Percentiles rank a stretch among this genome's conserved stretches.
These are phyloP conservation scores for Streptopelia turtur DNA, from an alignment of 2,797 vertebrate genomes.

Conservation along the genomic window DNA sequence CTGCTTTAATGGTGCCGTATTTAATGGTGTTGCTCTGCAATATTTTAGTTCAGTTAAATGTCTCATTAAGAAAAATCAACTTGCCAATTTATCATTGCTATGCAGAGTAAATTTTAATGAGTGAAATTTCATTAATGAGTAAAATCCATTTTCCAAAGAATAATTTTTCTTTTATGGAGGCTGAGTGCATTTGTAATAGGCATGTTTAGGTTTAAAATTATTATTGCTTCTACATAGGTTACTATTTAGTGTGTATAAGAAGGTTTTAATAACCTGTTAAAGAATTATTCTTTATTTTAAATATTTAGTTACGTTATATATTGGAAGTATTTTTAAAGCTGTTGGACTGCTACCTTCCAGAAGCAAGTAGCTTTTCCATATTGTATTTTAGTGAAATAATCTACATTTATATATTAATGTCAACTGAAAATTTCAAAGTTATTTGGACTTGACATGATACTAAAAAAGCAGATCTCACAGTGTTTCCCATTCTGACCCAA, in stretches of 20 bases:
- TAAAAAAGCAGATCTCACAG: neutral
- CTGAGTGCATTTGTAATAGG: neutral
- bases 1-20: neutral
- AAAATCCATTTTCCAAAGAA: conserved; percentile 15
- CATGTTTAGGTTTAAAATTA: neutral
- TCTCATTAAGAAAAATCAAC: conserved; percentile 27
- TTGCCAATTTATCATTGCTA: neutral
- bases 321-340: neutral
- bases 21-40: neutral
- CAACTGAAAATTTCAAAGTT: neutral
- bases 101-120: conserved; percentile 21
- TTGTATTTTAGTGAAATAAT: neutral
- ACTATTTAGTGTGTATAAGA: neutral
- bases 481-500: neutral
- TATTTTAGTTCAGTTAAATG: conserved; percentile 28
- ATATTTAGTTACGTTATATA: neutral
- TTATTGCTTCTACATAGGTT: neutral
- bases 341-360: neutral
- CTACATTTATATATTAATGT: neutral
- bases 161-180: neutral
- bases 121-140: conserved; percentile 17
- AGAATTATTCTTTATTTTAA: neutral
- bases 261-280: neutral
- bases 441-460: neutral
- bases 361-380: neutral